These are phyloP conservation scores for Synergus umbraculus DNA, from an alignment of 2,888 invertebrate genomes.

Conservation along the genomic window DNA sequence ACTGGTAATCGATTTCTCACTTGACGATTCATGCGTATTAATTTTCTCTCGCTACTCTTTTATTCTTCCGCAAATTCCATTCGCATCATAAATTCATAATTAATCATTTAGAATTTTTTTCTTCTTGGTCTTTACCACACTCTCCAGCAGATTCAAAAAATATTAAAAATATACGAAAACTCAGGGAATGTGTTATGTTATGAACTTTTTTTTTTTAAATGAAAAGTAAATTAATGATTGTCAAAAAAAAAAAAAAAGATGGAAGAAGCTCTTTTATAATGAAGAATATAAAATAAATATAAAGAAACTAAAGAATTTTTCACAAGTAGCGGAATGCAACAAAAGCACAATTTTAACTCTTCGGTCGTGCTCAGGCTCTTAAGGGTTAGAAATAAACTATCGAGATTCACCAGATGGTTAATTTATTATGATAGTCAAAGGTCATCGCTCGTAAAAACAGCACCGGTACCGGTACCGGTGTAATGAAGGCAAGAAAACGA, in stretches of 20 bases:
- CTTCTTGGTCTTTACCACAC: neutral
- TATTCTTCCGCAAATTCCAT: neutral
- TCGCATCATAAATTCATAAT: neutral
- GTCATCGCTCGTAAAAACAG: slow-evolving; percentile 27
- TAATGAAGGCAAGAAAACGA: slow-evolving; percentile 10
- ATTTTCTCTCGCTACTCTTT: neutral
- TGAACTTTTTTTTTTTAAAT: too few species aligned
- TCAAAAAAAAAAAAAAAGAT: too few species aligned
- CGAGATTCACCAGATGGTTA: slow-evolving; percentile 20
- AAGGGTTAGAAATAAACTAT: neutral
- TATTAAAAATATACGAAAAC: neutral
- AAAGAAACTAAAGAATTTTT: neutral
- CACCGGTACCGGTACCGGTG: slow-evolving; percentile 34
- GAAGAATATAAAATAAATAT: too few species aligned
- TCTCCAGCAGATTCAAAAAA: neutral
- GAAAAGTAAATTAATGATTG: too few species aligned
- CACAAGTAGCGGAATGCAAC: neutral
- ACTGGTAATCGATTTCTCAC: neutral
- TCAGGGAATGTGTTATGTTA: too few species aligned
- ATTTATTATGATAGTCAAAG: slow-evolving; percentile 35
- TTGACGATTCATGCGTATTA: neutral
- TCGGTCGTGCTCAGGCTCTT: neutral
- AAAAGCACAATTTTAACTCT: neutral
- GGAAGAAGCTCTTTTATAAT: too few species aligned
- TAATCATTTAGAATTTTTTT: neutral